Evolutionary conservation across 2,113 vertebrate species (phyloP).

Genomic region (Phyllostomus discolor): DNA sequence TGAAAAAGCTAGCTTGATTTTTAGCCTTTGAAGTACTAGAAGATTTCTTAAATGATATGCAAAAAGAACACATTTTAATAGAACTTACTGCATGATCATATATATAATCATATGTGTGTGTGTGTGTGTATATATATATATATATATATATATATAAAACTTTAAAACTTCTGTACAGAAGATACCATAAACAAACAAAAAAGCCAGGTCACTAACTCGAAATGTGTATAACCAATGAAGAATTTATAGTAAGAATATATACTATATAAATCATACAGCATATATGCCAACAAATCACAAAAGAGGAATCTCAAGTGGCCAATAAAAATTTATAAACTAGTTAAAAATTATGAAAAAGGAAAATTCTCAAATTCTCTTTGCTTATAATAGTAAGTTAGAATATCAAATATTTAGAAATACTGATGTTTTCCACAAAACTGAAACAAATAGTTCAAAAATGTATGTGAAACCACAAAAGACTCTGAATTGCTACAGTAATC

Average conservation of each 20-base stretch:
- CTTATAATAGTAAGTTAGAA: background rate
- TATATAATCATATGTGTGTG: background rate
- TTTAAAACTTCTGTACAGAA: constrained; percentile 20
- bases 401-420: background rate
- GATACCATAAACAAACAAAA: background rate
- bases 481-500: background rate
- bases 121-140: no score
- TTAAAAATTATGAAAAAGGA: background rate
- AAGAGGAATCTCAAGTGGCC: background rate
- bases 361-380: background rate
- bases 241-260: background rate
- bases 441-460: background rate
- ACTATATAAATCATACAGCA: background rate
- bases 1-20: background rate
- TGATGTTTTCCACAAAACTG: background rate
- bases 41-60: background rate
- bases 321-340: background rate
- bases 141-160: background rate
- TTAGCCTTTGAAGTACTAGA: background rate
- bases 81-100: constrained; percentile 33
- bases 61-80: constrained; percentile 33
- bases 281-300: background rate
- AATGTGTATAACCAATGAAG: constrained; percentile 27
- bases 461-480: background rate
- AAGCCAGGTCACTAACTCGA: background rate